These are phyloP conservation scores for Lissonota sp. DNA, from an alignment of 2,888 invertebrate species.

Conservation along the genomic window DNA sequence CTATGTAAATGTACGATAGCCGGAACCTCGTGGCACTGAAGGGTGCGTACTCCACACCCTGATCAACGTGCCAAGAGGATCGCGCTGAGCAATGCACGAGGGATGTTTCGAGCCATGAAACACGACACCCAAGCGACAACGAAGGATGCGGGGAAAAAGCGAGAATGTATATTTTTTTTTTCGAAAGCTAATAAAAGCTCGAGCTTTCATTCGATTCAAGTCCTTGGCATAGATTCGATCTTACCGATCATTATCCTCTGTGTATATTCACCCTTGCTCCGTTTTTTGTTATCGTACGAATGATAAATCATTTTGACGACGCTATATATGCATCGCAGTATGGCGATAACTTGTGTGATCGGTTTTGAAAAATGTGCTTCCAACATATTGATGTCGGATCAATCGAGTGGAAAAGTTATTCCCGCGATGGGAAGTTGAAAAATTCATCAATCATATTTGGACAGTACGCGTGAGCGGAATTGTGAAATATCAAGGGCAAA, in stretches of 20 bases:
- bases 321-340: not conserved
- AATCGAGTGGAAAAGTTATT: not conserved
- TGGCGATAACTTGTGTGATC: not conserved
- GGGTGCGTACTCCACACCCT: slow-evolving; percentile 58
- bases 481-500: too few species aligned
- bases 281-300: too few species aligned
- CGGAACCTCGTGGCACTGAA: not conserved
- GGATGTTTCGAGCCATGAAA: slow-evolving; percentile 37
- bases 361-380: not conserved
- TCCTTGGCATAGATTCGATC: not conserved
- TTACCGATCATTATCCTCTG: not conserved
- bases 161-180: not conserved
- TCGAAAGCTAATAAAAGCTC: not conserved
- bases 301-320: not conserved
- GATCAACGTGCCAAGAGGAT: slow-evolving; percentile 33
- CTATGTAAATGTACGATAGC: not conserved
- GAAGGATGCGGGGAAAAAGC: not conserved
- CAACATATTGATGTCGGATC: not conserved
- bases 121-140: slow-evolving; percentile 20
- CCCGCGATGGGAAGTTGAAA: not conserved
- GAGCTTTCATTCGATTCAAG: not conserved
- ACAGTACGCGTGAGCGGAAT: not conserved
- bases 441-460: not conserved
- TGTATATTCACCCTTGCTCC: too few species aligned
- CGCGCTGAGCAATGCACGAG: slow-evolving; percentile 43